Conservation (phyloP, 2,888 invertebrate species). For the Omphaloscelis lunosa region DNA sequence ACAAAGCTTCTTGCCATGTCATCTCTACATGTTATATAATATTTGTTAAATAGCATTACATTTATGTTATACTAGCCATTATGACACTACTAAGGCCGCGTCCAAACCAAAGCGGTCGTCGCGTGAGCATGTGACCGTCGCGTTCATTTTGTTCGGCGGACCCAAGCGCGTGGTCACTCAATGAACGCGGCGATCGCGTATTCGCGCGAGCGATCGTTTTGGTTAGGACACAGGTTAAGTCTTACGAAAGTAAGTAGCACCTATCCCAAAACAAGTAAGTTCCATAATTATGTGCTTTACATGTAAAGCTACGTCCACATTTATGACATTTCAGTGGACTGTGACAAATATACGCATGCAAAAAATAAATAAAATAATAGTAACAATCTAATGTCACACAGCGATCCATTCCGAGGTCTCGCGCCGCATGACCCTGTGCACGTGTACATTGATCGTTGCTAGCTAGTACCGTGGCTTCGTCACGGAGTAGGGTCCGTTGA, state of each 20-base stretch:
- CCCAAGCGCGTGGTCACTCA: not conserved
- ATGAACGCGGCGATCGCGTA: constrained; percentile 7
- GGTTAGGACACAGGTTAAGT: not conserved
- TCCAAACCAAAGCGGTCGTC: not conserved
- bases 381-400: not conserved
- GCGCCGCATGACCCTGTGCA: not conserved
- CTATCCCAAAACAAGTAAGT: constrained; percentile 37
- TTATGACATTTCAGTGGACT: constrained; percentile 10
- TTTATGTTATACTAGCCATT: not conserved
- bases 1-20: not conserved
- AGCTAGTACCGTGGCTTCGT: not conserved
- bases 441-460: not conserved
- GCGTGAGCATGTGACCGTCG: not conserved
- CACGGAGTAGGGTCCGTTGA: not conserved
- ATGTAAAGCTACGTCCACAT: constrained; percentile 19
- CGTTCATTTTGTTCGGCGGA: not conserved
- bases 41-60: not conserved
- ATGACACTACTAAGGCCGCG: not conserved
- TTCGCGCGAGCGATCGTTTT: not conserved
- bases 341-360: not conserved
- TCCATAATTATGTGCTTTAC: not conserved
- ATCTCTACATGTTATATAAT: not conserved
- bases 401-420: not conserved
- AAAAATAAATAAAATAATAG: no score
- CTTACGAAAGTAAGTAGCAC: not conserved